Evolutionary conservation across 2,888 invertebrate genomes (phyloP), one percentile per base, ranked within the genome.

Genomic region (Drosophila emarginata): DNA sequence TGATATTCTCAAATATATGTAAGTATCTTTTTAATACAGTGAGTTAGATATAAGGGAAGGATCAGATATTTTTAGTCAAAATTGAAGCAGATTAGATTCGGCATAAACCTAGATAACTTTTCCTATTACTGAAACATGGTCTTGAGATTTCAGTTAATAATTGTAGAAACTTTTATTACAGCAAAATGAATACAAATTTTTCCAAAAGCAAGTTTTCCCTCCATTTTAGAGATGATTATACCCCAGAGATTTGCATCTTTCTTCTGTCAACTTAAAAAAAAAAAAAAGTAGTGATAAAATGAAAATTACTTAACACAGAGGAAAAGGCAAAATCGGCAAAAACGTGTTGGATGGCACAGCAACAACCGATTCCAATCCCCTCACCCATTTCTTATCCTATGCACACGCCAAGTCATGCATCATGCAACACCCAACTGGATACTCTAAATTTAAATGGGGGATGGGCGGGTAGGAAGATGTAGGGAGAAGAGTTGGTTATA

Each of bases 261-360:
- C 12, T 15, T 59, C n/a, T 40, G 7, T n/a, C 15, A 56, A 37
- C 50, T 56, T 45, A 57, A 66, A 32, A 32, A 32, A 32, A 32
- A 32, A 2, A 32, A 32, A 32, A 61, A 61, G 52, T 65, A 56
- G 39, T 58, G 36, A 39, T 50, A 62, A 64, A 72, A 73, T 71
- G 68, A 76, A 78, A 72, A 72, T 72, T 64, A 63, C 63, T 67
- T 72, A 73, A 67, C 73, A 52, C 40, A 56, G 26, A 56, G 39
- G 32, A 57, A 61, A 72, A 72, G 66, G 57, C 54, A 61, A 59
- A 56, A 36, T 21, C 39, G 9, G 72, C 66, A 61, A 60, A 67
- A 80, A 80, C 80, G 74, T 80, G 80, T 80, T 80, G 80, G 84
- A 81, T 79, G 80, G 79, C 79, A 80, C 78, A 76, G 28, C n/a